phyloP scores from a whole-genome alignment of 2,888 invertebrate species.

The Rhamphomyia laevipes region DNA sequence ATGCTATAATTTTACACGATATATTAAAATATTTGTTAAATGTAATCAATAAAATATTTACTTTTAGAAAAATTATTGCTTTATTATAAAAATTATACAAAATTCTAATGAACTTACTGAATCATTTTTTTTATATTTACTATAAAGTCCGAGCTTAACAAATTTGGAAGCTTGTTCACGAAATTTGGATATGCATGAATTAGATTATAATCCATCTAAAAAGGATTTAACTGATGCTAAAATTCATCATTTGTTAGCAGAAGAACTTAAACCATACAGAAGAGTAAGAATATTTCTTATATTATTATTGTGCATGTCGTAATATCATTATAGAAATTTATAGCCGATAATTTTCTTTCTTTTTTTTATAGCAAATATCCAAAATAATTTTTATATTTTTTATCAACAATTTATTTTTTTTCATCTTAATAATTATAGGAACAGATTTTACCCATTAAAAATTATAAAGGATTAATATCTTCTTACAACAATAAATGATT shows the following conservation, averaged over 20 bases:
- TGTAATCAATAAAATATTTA: too few species aligned
- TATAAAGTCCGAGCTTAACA: slow-evolving; percentile 62
- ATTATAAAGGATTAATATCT: too few species aligned
- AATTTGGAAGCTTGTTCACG: slow-evolving; percentile 75
- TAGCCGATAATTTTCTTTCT: too few species aligned
- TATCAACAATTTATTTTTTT: too few species aligned
- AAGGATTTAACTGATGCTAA: slow-evolving; percentile 89
- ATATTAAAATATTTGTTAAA: too few species aligned
- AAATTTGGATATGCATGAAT: slow-evolving; percentile 87
- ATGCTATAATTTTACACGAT: too few species aligned
- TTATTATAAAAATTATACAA: background rate
- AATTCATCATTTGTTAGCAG: slow-evolving; percentile 83
- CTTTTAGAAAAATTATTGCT: background rate
- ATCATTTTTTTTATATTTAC: slow-evolving; percentile 12
- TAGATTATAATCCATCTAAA: slow-evolving; percentile 84
- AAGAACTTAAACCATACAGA: slow-evolving; percentile 78
- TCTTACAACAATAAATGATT: too few species aligned
- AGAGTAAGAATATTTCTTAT: slow-evolving; percentile 46
- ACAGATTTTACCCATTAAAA: too few species aligned
- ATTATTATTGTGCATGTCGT: background rate
- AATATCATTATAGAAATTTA: too few species aligned
- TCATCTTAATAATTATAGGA: too few species aligned
- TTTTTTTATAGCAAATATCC: too few species aligned
- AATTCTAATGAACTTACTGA: background rate
- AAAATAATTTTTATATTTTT: too few species aligned